Evolutionary conservation across 2,113 vertebrate species (phyloP), one percentile per base, ranked within the genome.

Genomic region (Chinchilla lanigera): DNA sequence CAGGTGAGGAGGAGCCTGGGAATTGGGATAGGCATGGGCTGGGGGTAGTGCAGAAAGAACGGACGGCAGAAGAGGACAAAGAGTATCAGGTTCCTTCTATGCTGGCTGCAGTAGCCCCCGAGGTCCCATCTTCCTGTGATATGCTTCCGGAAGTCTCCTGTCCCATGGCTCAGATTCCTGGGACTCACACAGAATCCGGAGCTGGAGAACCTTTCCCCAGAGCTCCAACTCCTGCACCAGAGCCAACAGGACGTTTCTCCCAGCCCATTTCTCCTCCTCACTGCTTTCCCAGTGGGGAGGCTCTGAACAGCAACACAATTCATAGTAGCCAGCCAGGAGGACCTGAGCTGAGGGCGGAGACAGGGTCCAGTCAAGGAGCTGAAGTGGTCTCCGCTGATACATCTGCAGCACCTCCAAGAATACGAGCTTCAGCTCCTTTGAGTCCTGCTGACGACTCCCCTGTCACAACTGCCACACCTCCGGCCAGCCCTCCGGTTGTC

Each of bases 211-310:
- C 58, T 16, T 84, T 41, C 10, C 41, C 84, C 10, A 1, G 1
- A 52, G 47, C 26, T 96, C 97, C 87, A 82, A 87, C 11, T 81
- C 95, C 54, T 82, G 1, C 52, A 54, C 92, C 22, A 50, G 97
- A 60, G 69, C 83, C 22, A 0, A 0, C 0, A 67, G 94, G 38
- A 91, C 4, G 78, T 75, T 24, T 67, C 69, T 19, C 2, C 4
- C 58, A 61, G 26, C 28, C 52, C 58, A 47, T 86, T 78, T 96
- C 96, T 58, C 61, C 56, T 0, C 0, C 67, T 13, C 90, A 56
- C 38, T 95, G 93, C 89, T 97, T 52, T 63, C 28, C 86, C 24
- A 0, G 96, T 9, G 3, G 13, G 58, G 95, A 86, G 78, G 92
- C 96, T 65, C 54, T 58, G 61, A 92, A 86, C 10, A 90, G 85